Evolutionary conservation across 2,888 invertebrate genomes (phyloP), one percentile per base, ranked within the genome.

Genomic region (Deilephila porcellus): DNA sequence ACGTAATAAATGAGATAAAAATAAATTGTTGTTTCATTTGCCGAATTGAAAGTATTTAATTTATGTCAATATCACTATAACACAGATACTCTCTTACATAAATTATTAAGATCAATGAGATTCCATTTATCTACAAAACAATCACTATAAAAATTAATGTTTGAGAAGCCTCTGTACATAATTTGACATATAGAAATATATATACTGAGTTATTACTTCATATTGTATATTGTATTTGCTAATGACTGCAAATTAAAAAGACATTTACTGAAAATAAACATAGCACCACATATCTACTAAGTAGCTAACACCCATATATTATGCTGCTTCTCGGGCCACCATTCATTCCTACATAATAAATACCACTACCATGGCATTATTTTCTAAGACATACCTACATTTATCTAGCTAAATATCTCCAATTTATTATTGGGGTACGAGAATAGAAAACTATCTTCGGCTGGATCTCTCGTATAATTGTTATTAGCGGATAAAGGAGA

Each of bases 1-100:
- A 56, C 71, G 8, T 64, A 75, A 72, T 74, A 70, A 72, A 74
- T 59, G 45, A 67, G 32, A 56, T 56, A 59, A 71, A 59, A 72
- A 60, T 45, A 72, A 60, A 60, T 72, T 71, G 32, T 34, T 34
- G 71, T 71, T 71, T 71, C 1, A 59, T 59, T 71, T 59, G 25
- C 17, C 25, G 25, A 67, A 67, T n/a, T 20, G 0, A 67, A 45
- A 52, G 45, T 45, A 14, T 67, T 14, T 17, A 52, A 32, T 64
- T 25, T 67, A 52, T 52, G 67, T 67, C 67, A 67, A 67, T 67
- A 67, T 67, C 67, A 67, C 67, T 45, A 67, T 52, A 67, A 67
- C 67, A 67, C 45, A 67, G 63, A 37, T 37, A 34, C 6, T 63
- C n/a, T 34, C 14, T 52, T 67, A 67, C 25, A 52, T 52, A 52